A percentile compares a stretch with the other conserved stretches of the same genome.
phyloP scores from a whole-genome alignment of 2,113 vertebrate species.

The Chaetorhynchus papuensis region DNA sequence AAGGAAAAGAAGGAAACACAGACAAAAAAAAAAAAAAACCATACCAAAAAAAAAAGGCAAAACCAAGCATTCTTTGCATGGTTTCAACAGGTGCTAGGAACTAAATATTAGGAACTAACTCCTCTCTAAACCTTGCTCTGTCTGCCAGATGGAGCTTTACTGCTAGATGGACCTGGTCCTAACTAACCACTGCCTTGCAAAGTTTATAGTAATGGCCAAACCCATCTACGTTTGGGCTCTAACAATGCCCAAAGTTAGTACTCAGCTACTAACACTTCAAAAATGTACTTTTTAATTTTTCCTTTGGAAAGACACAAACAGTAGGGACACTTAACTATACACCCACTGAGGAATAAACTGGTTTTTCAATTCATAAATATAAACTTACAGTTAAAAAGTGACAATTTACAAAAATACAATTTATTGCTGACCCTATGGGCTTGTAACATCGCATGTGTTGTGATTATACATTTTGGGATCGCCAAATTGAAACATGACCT shows the following conservation, averaged over 20 bases:
- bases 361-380: slow-evolving; percentile 39
- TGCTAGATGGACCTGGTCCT: background rate
- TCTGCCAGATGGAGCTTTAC: background rate
- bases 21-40: background rate
- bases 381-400: slow-evolving; percentile 58
- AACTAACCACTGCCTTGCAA: background rate
- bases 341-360: slow-evolving; percentile 44
- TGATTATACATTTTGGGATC: background rate
- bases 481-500: slow-evolving; percentile 1
- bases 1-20: background rate
- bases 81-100: accelerated
- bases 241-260: background rate
- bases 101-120: background rate
- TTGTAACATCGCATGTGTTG: background rate
- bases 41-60: background rate
- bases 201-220: background rate
- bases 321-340: slow-evolving; percentile 46
- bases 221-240: background rate
- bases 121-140: background rate
- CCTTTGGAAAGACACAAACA: slow-evolving; percentile 64
- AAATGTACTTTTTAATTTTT: slow-evolving; percentile 23
- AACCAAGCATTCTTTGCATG: background rate
- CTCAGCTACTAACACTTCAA: background rate
- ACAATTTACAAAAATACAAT: slow-evolving; percentile 70
- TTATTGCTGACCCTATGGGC: slow-evolving; percentile 61